Evolutionary conservation across 2,888 invertebrate species (phyloP), one percentile per base, ranked within the genome.

Genomic region (Heteropelma amictum): DNA sequence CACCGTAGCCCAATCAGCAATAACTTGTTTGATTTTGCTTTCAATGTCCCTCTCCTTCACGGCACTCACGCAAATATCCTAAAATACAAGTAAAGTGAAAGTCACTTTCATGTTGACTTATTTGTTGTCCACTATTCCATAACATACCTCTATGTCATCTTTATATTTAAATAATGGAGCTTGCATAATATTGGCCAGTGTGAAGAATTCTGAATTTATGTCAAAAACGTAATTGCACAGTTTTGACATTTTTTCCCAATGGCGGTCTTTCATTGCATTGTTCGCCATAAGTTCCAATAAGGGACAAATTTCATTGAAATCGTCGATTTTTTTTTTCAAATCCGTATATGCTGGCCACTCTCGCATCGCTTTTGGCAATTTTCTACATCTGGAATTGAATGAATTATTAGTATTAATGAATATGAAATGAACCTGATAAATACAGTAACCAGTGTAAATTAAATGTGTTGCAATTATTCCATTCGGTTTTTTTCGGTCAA

Each of bases 41-140:
- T 97, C 97, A 75, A 97, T 97, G 81, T 97, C 97, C 81, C 94
- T 94, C 88, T 97, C 97, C 90, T 97, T 97, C 0, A 95, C 93
- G 0, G 97, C 97, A 83, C 96, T 94, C 33, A 96, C 94, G 83
- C 97, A 97, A 80, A 97, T 95, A 86, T 97, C 97, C 93, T 94
- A 76, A 26, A 83, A 81, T 40, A 8, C 33, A 28, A 1, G 7
- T 10, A 5, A 30, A 21, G n/a, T n/a, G n/a, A n/a, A n/a, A n/a
- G n/a, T n/a, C n/a, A n/a, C n/a, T n/a, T 17, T n/a, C 6, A 26
- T 49, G 4, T 3, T 26, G 4, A 26, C 19, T 26, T 19, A 19
- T 1, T 42, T 7, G 5, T 12, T 33, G 10, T 33, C 8, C 8
- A 40, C 3, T 42, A 42, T 14, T 17, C 3, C 3, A 3, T 14